Conservation (phyloP, 1,140 invertebrate species). For the Pentalonia nigronervosa region DNA sequence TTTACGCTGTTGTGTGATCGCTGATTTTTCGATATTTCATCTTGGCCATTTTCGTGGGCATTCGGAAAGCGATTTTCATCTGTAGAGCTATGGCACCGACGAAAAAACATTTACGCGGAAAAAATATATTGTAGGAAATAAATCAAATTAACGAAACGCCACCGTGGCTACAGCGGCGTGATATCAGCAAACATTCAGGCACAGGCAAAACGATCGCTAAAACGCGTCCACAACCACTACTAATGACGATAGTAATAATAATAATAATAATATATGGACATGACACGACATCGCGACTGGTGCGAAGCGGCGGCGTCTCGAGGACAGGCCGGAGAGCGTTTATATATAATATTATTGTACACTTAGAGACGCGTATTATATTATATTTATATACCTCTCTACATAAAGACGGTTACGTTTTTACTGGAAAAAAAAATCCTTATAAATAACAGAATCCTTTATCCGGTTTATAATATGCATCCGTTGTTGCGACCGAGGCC, state of each 20-base stretch:
- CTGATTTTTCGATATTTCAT: background rate
- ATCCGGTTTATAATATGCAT: background rate
- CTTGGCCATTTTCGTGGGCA: background rate
- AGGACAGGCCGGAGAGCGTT: background rate
- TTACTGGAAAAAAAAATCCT: background rate
- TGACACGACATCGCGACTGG: background rate
- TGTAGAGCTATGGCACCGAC: background rate
- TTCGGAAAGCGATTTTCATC: background rate
- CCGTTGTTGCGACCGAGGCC: background rate
- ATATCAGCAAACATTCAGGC: background rate
- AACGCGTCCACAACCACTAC: background rate
- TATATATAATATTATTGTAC: slow-evolving; percentile 9
- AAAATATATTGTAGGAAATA: background rate
- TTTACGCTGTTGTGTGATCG: too few relatives aligned
- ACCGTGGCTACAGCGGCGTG: too few relatives aligned
- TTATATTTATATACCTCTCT: background rate
- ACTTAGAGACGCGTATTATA: background rate
- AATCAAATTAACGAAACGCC: background rate
- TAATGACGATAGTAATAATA: background rate
- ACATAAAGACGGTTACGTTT: background rate
- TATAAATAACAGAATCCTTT: slow-evolving; percentile 26
- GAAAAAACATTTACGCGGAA: background rate
- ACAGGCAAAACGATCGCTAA: background rate
- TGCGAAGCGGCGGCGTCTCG: background rate
- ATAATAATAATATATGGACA: background rate